Evolutionary conservation across 2,797 vertebrate species (phyloP), one percentile per base, ranked within the genome.

Genomic region (Anas flavirostris): DNA sequence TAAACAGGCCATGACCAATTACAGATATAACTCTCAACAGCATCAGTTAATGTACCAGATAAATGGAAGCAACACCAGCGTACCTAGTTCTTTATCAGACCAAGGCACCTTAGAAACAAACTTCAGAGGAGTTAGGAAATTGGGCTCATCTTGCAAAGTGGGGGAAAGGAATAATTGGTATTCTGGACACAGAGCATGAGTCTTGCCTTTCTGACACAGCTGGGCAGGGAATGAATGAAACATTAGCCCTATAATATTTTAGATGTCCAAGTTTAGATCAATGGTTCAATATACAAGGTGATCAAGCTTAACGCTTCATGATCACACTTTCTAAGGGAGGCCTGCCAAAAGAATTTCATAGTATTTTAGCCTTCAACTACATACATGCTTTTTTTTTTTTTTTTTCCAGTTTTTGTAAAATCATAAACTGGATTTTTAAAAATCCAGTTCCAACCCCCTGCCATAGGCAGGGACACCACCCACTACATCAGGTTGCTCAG

Each of bases 1-100:
- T 9, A 93, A 96, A 84, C 9, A 82, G 72, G 68, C 41, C 44
- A 52, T n/a, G 68, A 88, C 59, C 72, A 95, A 68, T 93, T 35
- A 88, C 52, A 91, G 75, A 66, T 33, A 41, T 11, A 83, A 75
- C 73, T 52, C 78, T 84, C 80, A 82, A 73, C 7, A 85, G 69
- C 46, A 64, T 58, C 59, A 60, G 64, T 43, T 78, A 44, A 63
- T 6, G 25, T 23, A 76, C 9, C 58, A 82, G 43, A 39, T 19
- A 35, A 73, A 88, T 1, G 7, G 79, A 70, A 93, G 64, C 64
- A 50, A 48, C 19, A 83, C 16, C 29, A 74, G 48, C 2, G 7
- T 19, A 80, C 7, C 41, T 55, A 60, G 67, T 4, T 66, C 67
- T 87, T 80, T 78, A 79, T 83, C 35, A 86, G 33, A 79, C 56